A percentile compares a stretch with the other conserved stretches of the same genome.
Evolutionary conservation across 2,113 vertebrate species (phyloP).

Genomic region (Anolis sagrei): DNA sequence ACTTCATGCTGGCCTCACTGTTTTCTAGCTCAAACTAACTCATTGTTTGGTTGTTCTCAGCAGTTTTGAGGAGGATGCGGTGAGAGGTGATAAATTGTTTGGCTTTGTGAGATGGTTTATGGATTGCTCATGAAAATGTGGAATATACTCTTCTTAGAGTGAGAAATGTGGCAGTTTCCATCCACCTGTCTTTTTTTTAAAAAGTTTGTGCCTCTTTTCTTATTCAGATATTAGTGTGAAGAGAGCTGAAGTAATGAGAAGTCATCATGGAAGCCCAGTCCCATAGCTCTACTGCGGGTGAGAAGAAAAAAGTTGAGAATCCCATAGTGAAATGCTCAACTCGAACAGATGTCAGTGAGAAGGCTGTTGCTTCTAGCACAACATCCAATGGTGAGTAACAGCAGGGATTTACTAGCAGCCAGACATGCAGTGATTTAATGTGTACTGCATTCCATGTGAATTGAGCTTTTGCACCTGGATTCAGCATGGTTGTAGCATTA

Average conservation of each 20-base stretch:
- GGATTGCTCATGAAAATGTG: conserved; percentile 40
- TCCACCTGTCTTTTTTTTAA: neutral
- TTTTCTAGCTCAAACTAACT: neutral
- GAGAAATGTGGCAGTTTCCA: conserved; percentile 2
- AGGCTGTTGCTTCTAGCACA: conserved; percentile 98
- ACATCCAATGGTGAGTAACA: conserved; percentile 93
- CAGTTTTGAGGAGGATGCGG: neutral
- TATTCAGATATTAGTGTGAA: conserved; percentile 81
- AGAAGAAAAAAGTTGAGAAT: conserved; percentile 98
- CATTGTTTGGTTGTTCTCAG: conserved; percentile 30
- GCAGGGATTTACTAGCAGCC: conserved; percentile 70
- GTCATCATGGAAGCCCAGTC: conserved; percentile 96
- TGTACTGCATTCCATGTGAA: conserved; percentile 68
- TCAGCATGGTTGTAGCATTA: conserved; percentile 60
- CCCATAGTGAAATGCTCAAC: conserved; percentile 90
- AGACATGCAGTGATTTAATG: conserved; percentile 63
- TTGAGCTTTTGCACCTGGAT: conserved; percentile 74
- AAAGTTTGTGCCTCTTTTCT: conserved; percentile 65
- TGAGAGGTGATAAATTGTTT: conserved; percentile 29
- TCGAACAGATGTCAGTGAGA: conserved; percentile 96
- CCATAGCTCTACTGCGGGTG: conserved; percentile 90
- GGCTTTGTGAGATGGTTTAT: conserved; percentile 36
- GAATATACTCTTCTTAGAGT: conserved; percentile 46
- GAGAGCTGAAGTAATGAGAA: conserved; percentile 94
- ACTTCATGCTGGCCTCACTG: neutral